Conservation (phyloP, 2,113 vertebrate species). For the Amphiprion percula region DNA sequence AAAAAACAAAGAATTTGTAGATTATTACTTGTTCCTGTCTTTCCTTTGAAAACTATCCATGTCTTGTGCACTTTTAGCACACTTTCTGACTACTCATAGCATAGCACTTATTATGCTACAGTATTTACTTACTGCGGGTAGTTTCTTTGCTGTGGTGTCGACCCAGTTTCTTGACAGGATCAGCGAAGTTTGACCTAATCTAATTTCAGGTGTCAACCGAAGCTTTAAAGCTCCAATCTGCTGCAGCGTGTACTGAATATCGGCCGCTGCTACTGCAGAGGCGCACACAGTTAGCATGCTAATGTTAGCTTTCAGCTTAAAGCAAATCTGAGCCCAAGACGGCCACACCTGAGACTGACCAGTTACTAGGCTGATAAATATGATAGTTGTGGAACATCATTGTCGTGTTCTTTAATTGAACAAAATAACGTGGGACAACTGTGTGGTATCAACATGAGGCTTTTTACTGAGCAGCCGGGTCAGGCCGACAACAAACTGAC, state of each 20-base stretch:
- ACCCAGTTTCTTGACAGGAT: constrained; percentile 52
- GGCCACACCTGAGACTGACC: background rate
- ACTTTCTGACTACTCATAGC: too few relatives aligned
- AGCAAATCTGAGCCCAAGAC: background rate
- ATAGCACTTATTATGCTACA: background rate
- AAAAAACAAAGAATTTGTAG: too few relatives aligned
- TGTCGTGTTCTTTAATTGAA: too few relatives aligned
- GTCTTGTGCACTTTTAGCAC: too few relatives aligned
- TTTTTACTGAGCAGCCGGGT: too few relatives aligned
- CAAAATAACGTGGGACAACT: too few relatives aligned
- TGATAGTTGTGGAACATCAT: too few relatives aligned
- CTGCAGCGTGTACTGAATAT: background rate
- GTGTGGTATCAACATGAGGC: too few relatives aligned
- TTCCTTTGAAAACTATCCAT: too few relatives aligned
- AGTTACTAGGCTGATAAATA: background rate
- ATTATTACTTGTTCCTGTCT: too few relatives aligned
- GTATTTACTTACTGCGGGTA: background rate
- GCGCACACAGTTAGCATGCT: background rate
- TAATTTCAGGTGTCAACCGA: constrained; percentile 48
- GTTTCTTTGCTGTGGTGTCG: background rate
- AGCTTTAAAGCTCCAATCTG: constrained; percentile 41
- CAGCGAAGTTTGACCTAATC: constrained; percentile 52
- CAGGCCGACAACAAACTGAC: too few relatives aligned
- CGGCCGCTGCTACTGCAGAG: background rate
- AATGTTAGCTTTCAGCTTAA: background rate